Evolutionary conservation across 1,140 invertebrate genomes (phyloP), one percentile per base, ranked within the genome.

Genomic region (Gryllus bimaculatus): DNA sequence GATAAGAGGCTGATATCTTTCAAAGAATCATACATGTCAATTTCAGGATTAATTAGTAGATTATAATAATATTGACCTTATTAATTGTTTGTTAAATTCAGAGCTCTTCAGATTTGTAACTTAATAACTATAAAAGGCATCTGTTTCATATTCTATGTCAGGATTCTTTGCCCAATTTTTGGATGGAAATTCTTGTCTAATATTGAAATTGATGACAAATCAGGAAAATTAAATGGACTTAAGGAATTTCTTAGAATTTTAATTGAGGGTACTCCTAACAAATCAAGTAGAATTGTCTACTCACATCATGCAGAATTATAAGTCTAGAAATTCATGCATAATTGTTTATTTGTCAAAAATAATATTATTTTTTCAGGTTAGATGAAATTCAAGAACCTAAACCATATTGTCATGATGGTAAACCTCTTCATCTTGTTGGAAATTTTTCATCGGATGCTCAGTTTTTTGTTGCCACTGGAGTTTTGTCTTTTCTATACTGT

Each of bases 391-490:
- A 21, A 13, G 74, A 75, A 21, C 10, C n/a, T 20, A 26, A 75
- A 20, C n/a, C 20, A 12, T 20, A 75, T 10, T 74, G 78, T 47
- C 79, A 78, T 74, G 76, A 79, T 21, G 47, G 73, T 49, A 15
- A 76, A 4, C 26, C 8, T 6, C 78, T 82, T 39, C 47, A 78
- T 6, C 82, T 84, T 77, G 80, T 82, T 73, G 89, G 87, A 79
- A 86, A 91, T 83, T 89, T 88, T 81, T 89, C 88, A 75, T 88
- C 89, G 20, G 88, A 91, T 84, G 87, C 91, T 0, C 86, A 90
- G 83, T 93, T 92, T 85, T 93, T 90, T 85, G 92, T 93, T 18
- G 89, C 91, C 54, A 90, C 91, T 80, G 92, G 92, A 47, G 91
- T 93, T 18, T 85, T 93, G 21, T 88, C 90, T 10, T 89, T 92